phyloP scores from a whole-genome alignment of 2,888 invertebrate species.

The Conchocele bisecta region DNA sequence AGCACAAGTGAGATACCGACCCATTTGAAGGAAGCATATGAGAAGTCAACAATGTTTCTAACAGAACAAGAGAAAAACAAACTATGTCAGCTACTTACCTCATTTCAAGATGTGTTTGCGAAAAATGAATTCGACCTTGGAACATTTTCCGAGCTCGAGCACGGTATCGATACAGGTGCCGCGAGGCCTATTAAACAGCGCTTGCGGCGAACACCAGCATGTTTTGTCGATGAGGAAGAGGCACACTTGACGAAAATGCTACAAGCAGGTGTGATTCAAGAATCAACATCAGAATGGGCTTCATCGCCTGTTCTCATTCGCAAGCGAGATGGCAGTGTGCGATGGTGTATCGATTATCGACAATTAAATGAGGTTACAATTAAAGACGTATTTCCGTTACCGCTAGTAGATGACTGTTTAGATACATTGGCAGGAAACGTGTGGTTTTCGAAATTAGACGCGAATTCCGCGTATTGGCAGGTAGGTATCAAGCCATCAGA shows the following conservation, averaged over 20 bases:
- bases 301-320: too few relatives aligned
- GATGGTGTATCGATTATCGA: constrained; percentile 49
- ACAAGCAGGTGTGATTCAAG: constrained; percentile 40
- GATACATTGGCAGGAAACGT: constrained; percentile 39
- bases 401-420: constrained; percentile 41
- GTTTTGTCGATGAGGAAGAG: constrained; percentile 39
- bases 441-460: constrained; percentile 54
- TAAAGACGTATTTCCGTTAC: constrained; percentile 46
- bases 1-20: constrained; percentile 1
- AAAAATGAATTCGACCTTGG: constrained; percentile 41
- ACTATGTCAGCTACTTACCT: constrained; percentile 23
- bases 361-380: constrained; percentile 28
- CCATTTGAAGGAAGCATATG: constrained; percentile 3
- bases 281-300: constrained; percentile 42
- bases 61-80: not conserved
- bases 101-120: constrained; percentile 44
- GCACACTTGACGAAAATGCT: constrained; percentile 40
- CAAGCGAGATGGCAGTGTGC: constrained; percentile 30
- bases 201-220: constrained; percentile 42
- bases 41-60: constrained; percentile 10
- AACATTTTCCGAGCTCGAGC: constrained; percentile 35
- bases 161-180: constrained; percentile 40
- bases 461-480: constrained; percentile 59
- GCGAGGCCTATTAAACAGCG: constrained; percentile 36
- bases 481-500: constrained; percentile 34